Evolutionary conservation across 2,888 invertebrate species (phyloP), one percentile per base, ranked within the genome.

Genomic region (Unio pictorum): DNA sequence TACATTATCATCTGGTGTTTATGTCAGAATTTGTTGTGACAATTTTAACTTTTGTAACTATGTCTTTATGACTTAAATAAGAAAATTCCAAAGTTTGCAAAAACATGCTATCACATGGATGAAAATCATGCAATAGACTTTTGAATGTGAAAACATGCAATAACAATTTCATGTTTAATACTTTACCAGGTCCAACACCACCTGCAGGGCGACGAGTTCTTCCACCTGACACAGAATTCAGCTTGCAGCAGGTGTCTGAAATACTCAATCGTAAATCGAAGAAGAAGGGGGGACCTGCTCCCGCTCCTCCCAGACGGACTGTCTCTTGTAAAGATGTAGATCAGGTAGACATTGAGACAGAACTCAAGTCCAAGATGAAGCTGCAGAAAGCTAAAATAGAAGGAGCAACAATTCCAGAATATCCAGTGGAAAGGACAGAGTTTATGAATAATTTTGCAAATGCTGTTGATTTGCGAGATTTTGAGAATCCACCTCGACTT

Each of bases 251-350:
- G 66, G 84, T 83, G 17, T 82, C 86, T n/a, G 84, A 86, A 57
- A 79, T 80, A 20, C 76, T 87, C 4, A 78, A 79, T 11, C 72
- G 82, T 28, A 84, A 84, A 66, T 79, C 84, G 11, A 71, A 76
- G 55, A 83, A 82, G 57, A 81, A 84, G 23, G 76, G 76, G 1
- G 79, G 81, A 15, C 76, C 80, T 18, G 84, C 83, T 28, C 83
- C 83, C 87, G 97, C 97, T 54, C 98, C 98, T 73, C 98, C 98
- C 55, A 97, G 97, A 91, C 93, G 98, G 83, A 77, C 77, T 15
- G 77, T 77, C 23, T 77, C 77, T 0, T 2, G 72, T 75, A 17
- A 77, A 77, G 56, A 75, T 75, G 26, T 71, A 74, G 55, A 74
- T 45, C 72, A 77, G 28, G 64, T 69, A n/a, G 79, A 80, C 45